Percentiles rank a stretch among this genome's conserved stretches.
These are phyloP conservation scores for Saccostrea cuccullata DNA, from an alignment of 1,140 invertebrate species.

Conservation along the genomic window DNA sequence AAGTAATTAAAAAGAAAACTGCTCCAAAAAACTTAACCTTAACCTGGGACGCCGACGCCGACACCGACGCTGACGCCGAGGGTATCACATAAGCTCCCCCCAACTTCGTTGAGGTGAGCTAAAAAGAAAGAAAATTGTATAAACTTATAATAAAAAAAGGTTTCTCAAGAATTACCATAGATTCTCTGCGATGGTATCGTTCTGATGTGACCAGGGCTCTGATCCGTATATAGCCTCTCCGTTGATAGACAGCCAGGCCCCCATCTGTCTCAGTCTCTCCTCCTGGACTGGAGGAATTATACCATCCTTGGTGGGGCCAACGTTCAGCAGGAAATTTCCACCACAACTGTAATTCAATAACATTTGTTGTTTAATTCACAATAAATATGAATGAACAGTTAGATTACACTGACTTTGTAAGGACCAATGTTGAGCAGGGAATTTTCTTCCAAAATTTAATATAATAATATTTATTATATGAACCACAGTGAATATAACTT, in stretches of 20 bases:
- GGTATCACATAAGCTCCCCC: too few species aligned
- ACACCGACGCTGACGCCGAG: too few species aligned
- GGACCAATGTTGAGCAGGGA: background rate
- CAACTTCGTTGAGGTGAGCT: too few species aligned
- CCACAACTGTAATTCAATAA: conserved; percentile 81
- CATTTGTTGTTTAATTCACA: background rate
- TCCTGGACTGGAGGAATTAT: conserved; percentile 92
- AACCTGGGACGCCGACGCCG: too few species aligned
- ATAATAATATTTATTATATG: background rate
- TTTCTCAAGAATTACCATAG: conserved; percentile 78
- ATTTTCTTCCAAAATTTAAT: background rate
- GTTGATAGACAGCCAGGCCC: conserved; percentile 88
- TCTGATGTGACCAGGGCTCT: conserved; percentile 86
- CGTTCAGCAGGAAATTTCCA: conserved; percentile 92
- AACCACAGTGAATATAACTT: background rate
- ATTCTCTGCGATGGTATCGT: conserved; percentile 85
- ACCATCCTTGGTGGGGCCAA: conserved; percentile 93
- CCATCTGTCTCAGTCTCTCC: conserved; percentile 86
- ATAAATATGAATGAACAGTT: background rate
- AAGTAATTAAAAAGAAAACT: too few species aligned
- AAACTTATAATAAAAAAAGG: background rate
- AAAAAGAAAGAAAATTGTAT: background rate
- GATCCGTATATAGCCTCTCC: conserved; percentile 93
- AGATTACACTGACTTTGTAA: too few species aligned
- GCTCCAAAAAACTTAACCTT: too few species aligned